Conservation (phyloP, 2,797 vertebrate genomes). For the Varecia variegata region DNA sequence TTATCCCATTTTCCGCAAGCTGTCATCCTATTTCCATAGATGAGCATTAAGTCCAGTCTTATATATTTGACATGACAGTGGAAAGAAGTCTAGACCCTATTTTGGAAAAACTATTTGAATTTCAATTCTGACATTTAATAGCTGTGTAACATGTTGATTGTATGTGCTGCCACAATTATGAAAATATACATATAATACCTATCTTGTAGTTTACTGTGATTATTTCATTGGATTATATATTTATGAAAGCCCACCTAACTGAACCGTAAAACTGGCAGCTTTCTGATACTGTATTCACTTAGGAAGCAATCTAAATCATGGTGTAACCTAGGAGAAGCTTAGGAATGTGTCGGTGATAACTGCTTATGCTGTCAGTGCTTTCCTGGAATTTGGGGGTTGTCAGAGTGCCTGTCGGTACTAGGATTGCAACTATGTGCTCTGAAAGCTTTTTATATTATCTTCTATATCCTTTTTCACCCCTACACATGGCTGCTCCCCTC, state of each 20-base stretch:
- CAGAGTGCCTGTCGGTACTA: background rate
- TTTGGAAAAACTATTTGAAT: conserved; percentile 18
- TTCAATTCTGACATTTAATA: background rate
- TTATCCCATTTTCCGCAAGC: background rate
- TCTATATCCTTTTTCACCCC: background rate
- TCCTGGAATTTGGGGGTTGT: conserved; percentile 22
- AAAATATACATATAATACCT: background rate
- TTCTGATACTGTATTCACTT: background rate
- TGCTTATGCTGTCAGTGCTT: background rate
- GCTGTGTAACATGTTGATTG: background rate
- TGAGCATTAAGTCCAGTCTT: background rate
- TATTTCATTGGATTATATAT: conserved; percentile 25
- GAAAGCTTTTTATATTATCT: background rate
- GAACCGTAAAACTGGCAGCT: background rate
- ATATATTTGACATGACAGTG: background rate
- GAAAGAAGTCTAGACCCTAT: background rate
- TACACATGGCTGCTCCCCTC: background rate
- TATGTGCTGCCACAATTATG: background rate
- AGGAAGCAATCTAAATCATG: background rate
- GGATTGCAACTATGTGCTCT: background rate
- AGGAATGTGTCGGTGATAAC: conserved; percentile 28
- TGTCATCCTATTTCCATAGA: background rate
- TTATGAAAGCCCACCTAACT: background rate
- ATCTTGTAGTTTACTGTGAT: background rate
- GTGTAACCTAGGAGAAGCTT: background rate